phyloP scores from a whole-genome alignment of 1,140 invertebrate species.

The Hetaerina americana region DNA sequence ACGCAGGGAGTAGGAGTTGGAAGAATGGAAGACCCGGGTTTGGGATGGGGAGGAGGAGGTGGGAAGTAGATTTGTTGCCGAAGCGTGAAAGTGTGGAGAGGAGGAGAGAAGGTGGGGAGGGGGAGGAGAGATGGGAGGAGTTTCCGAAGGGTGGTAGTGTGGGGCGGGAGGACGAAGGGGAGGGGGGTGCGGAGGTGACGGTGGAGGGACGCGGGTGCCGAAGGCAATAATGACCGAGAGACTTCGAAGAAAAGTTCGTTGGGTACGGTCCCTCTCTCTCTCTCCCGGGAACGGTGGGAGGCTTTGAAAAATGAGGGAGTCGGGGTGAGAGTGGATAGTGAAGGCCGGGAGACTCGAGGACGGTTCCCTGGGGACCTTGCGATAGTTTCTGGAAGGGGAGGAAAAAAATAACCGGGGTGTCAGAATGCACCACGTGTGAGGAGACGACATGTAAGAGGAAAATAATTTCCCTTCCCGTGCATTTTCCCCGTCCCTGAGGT shows the following conservation, averaged over 20 bases:
- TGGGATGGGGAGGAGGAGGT: not conserved
- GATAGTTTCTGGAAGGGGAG: too few relatives aligned
- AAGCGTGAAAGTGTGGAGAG: not conserved
- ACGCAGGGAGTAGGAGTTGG: not conserved
- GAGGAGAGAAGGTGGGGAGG: not conserved
- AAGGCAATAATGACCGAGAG: not conserved
- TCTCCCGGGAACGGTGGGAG: not conserved
- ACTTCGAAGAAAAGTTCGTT: not conserved
- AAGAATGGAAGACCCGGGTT: not conserved
- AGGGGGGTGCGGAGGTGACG: too few relatives aligned
- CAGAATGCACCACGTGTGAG: too few relatives aligned
- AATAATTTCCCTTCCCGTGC: too few relatives aligned
- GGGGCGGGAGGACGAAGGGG: not conserved
- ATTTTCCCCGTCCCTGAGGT: too few relatives aligned
- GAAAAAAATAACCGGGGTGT: too few relatives aligned
- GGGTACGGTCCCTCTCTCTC: not conserved
- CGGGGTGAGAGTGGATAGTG: too few relatives aligned
- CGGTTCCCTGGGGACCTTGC: too few relatives aligned
- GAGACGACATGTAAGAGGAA: too few relatives aligned
- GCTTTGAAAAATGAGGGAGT: too few relatives aligned
- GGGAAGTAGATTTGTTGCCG: not conserved
- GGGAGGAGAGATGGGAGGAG: not conserved
- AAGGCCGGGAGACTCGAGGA: too few relatives aligned
- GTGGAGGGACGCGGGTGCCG: not conserved
- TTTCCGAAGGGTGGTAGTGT: not conserved